These are phyloP conservation scores for Bostrychus sinensis DNA, from an alignment of 2,113 vertebrate genomes.

Conservation along the genomic window DNA sequence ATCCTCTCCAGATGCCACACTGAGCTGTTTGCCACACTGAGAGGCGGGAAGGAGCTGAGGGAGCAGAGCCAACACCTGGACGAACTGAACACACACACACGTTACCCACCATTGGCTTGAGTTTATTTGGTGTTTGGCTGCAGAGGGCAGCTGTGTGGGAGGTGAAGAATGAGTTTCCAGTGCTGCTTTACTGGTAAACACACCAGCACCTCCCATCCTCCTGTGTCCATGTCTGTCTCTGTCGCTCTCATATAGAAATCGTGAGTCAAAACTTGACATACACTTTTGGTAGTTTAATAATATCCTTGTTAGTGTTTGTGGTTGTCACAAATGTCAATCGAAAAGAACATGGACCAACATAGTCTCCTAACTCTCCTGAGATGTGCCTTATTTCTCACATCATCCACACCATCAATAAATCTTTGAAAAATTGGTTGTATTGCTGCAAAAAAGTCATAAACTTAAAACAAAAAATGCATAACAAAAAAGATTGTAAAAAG, in stretches of 20 bases:
- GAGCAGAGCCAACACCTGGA: slow-evolving; percentile 66
- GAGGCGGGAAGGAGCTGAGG: slow-evolving; percentile 56
- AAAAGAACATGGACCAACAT: neutral
- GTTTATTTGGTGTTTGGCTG: slow-evolving; percentile 56
- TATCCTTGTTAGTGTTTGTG: neutral
- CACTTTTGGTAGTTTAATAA: slow-evolving; percentile 20
- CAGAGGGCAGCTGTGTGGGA: slow-evolving; percentile 75
- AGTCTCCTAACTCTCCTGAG: neutral
- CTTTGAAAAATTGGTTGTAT: no score
- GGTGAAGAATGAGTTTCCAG: slow-evolving; percentile 67
- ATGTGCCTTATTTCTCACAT: neutral
- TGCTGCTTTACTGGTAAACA: slow-evolving; percentile 47
- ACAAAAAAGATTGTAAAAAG: no score
- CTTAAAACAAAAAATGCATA: no score
- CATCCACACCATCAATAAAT: no score
- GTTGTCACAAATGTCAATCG: neutral
- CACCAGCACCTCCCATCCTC: slow-evolving; percentile 23
- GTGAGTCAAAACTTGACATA: slow-evolving; percentile 19
- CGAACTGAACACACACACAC: slow-evolving; percentile 2
- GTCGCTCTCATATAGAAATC: slow-evolving; percentile 20
- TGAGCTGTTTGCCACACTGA: slow-evolving; percentile 52
- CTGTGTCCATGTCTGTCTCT: slow-evolving; percentile 13
- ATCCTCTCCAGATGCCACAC: slow-evolving; percentile 68
- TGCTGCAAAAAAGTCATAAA: no score
- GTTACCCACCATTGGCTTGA: slow-evolving; percentile 34